A percentile compares a stretch with the other conserved stretches of the same genome.
phyloP scores from a whole-genome alignment of 1,140 invertebrate genomes.

The Camponotus pennsylvanicus region DNA sequence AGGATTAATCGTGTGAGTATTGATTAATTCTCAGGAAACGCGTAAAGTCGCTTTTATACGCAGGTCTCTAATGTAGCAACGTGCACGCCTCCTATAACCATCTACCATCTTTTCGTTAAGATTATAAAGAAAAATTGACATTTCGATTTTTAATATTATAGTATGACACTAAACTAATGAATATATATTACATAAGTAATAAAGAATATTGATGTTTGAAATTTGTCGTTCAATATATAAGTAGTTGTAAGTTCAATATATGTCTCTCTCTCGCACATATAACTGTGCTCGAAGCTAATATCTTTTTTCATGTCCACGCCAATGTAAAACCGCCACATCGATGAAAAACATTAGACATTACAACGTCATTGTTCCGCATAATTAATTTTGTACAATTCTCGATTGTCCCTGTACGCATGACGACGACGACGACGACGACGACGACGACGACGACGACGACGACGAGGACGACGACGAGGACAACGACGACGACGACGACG shows the following conservation, averaged over 20 bases:
- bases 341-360: constrained; percentile 55
- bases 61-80: background rate
- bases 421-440: background rate
- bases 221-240: too few species aligned
- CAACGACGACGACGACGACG: background rate
- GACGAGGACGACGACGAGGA: too few species aligned
- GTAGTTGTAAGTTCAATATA: too few species aligned
- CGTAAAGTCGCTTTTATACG: constrained; percentile 41
- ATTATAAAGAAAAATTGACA: background rate
- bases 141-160: background rate
- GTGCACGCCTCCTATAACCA: background rate
- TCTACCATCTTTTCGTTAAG: background rate
- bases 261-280: too few species aligned
- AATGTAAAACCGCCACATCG: constrained; percentile 16
- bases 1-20: constrained; percentile 69
- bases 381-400: constrained; percentile 73
- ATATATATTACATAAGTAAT: too few species aligned
- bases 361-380: constrained; percentile 68
- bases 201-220: background rate
- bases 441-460: too few species aligned
- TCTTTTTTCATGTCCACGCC: background rate
- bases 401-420: constrained; percentile 55
- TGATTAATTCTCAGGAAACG: constrained; percentile 68
- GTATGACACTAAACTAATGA: background rate
- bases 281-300: too few species aligned